These are phyloP conservation scores for Troides helena DNA, from an alignment of 2,888 invertebrate species.

Conservation along the genomic window DNA sequence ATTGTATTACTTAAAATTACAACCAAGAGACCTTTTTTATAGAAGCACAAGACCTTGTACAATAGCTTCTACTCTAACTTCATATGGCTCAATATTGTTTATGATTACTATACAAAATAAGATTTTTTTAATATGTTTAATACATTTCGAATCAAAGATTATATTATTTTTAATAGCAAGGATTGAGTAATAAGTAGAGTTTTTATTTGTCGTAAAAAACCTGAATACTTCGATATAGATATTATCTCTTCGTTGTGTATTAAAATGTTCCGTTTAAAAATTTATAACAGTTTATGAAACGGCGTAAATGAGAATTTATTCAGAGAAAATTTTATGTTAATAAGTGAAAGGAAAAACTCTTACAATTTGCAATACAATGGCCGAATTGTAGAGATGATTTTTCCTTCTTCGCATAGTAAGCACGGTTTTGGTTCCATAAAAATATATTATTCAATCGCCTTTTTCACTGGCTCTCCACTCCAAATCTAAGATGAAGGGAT, in stretches of 20 bases:
- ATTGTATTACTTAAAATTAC: not conserved
- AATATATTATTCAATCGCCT: slow-evolving; percentile 77
- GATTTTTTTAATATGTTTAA: too few relatives aligned
- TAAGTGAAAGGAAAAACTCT: slow-evolving; percentile 68
- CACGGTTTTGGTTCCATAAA: slow-evolving; percentile 69
- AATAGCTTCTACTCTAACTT: not conserved
- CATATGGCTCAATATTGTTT: too few relatives aligned
- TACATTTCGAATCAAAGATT: too few relatives aligned
- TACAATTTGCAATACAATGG: slow-evolving; percentile 78
- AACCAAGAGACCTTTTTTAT: not conserved
- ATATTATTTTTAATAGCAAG: too few relatives aligned
- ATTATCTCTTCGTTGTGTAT: not conserved
- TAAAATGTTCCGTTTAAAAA: not conserved
- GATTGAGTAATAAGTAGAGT: too few relatives aligned
- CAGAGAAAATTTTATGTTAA: slow-evolving; percentile 64
- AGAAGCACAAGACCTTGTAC: not conserved
- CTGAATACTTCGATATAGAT: not conserved
- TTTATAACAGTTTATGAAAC: slow-evolving; percentile 2
- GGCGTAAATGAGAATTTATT: not conserved
- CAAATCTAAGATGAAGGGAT: slow-evolving; percentile 65
- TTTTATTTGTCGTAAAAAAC: not conserved
- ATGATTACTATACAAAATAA: too few relatives aligned
- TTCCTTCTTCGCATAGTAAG: slow-evolving; percentile 74
- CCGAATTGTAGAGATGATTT: slow-evolving; percentile 73
- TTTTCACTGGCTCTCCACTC: slow-evolving; percentile 65